These are phyloP conservation scores for Drosophila ambigua DNA, from an alignment of 1,140 invertebrate species.

Conservation along the genomic window DNA sequence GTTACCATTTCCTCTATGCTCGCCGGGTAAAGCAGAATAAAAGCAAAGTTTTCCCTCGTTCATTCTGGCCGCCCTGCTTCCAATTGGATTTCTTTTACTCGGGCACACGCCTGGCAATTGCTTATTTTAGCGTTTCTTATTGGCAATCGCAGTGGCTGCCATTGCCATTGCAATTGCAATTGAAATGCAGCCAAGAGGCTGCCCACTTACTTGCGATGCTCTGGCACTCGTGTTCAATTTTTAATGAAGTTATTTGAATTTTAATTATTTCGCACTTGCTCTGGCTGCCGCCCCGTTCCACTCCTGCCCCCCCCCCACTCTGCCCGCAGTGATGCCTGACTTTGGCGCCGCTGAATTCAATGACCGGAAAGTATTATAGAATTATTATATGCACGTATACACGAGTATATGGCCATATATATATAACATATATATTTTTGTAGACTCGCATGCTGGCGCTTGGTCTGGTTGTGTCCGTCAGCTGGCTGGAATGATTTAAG, in stretches of 20 bases:
- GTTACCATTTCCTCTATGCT: slow-evolving; percentile 66
- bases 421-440: background rate
- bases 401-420: background rate
- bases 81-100: slow-evolving; percentile 20
- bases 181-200: slow-evolving; percentile 47
- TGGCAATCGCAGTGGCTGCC: slow-evolving; percentile 43
- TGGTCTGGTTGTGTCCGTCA: slow-evolving; percentile 22
- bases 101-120: slow-evolving; percentile 37
- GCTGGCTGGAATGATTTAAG: slow-evolving; percentile 54
- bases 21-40: slow-evolving; percentile 17
- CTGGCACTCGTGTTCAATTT: slow-evolving; percentile 40
- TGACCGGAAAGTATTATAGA: slow-evolving; percentile 58
- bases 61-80: slow-evolving; percentile 18
- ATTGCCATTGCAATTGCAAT: slow-evolving; percentile 39
- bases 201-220: slow-evolving; percentile 34
- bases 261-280: slow-evolving; percentile 46
- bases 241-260: slow-evolving; percentile 66
- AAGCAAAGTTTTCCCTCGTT: slow-evolving; percentile 43
- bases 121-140: slow-evolving; percentile 48
- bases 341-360: slow-evolving; percentile 50
- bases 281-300: background rate
- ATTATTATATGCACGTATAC: slow-evolving; percentile 38
- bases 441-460: background rate
- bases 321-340: background rate
- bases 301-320: background rate